Base-by-base conservation (phyloP, 1,140 invertebrate genomes). In the Drosophila rufa region DNA sequence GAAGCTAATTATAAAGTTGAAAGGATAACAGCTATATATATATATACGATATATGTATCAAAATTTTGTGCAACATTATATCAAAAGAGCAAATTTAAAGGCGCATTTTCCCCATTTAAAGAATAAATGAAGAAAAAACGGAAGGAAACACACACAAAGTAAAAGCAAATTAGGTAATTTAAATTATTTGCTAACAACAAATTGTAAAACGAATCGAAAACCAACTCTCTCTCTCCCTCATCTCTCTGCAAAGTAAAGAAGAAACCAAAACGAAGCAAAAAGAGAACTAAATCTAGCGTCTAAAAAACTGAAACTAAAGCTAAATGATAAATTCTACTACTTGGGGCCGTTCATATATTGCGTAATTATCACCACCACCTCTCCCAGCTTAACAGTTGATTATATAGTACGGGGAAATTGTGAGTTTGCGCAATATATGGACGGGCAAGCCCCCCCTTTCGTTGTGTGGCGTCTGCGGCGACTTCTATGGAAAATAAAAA, bases 11-110 rank as follows among this genome's bases (percentile, higher is more conserved):
- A 89, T 89, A 75, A 75, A 80, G 81, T 75, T 74, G 69, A 80
- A 78, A 50, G 59, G 56, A 57, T 70, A 85, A 70, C 62, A 57
- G 71, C 70, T 55, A 68, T 61, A 81, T 42, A 66, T 19, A 69
- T 48, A 68, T 60, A 84, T 38, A 61, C 62, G 19, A 62, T 57
- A 57, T 71, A 74, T 84, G 60, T 79, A 75, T 89, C 67, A 77
- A 87, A 89, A 89, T 84, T 83, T 89, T 87, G 84, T 79, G 84
- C 84, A 87, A 87, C 84, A 64, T 89, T 87, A 90, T 89, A 90
- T 90, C 81, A 85, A 89, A 90, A 83, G 71, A 83, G 55, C 48
- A 75, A 76, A 80, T 56, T 68, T 51, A 60, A 64, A 46, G 46
- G 56, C 33, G 60, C 67, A 76, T 67, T 76, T 42, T 43, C 55